Conservation (phyloP, 1,140 invertebrate species). For the Mactra quadrangularis region DNA sequence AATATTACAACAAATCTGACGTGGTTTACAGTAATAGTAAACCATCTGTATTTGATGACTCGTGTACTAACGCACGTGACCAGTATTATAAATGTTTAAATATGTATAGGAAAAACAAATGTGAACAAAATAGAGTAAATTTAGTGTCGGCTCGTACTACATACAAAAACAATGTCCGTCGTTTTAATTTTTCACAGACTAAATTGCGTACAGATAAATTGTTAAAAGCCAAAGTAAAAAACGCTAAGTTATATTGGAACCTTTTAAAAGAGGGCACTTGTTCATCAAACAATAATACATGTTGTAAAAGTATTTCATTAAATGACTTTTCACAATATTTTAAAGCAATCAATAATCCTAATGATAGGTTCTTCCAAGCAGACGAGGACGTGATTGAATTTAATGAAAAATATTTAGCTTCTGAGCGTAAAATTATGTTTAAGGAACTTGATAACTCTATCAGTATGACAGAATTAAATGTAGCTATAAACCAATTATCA, state of each 20-base stretch:
- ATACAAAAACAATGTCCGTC: background rate
- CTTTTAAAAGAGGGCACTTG: slow-evolving; percentile 1
- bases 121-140: background rate
- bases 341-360: slow-evolving; percentile 16
- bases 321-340: slow-evolving; percentile 29
- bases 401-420: background rate
- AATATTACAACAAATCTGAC: background rate
- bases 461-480: background rate
- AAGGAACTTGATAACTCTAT: background rate
- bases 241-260: slow-evolving; percentile 13
- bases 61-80: too few species aligned
- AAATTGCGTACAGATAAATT: background rate
- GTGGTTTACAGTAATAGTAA: background rate
- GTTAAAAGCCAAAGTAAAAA: background rate
- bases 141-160: background rate
- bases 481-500: background rate
- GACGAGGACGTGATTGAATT: slow-evolving; percentile 16
- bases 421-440: slow-evolving; percentile 24
- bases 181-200: background rate
- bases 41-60: background rate
- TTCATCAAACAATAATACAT: background rate
- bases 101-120: background rate
- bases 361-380: background rate
- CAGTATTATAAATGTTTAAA: background rate
- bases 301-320: too few species aligned